phyloP scores from a whole-genome alignment of 2,888 invertebrate species.

The Atrina japonica region DNA sequence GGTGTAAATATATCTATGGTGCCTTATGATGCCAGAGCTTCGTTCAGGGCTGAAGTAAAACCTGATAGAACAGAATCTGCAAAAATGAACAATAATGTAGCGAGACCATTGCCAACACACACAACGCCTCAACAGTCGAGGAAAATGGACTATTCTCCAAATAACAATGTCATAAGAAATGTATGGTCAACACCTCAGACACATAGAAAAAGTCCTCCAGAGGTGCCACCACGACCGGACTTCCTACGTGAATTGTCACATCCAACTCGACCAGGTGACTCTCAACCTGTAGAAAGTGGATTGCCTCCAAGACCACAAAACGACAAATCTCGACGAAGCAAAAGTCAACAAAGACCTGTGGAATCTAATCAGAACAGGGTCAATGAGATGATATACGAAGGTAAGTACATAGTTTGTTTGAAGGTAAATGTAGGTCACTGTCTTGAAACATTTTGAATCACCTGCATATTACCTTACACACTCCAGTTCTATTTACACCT shows the following conservation, averaged over 20 bases:
- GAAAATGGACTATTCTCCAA: not conserved
- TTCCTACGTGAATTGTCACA: conserved; percentile 15
- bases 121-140: not conserved
- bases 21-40: too few species aligned
- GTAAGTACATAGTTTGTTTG: too few species aligned
- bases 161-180: not conserved
- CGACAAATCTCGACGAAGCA: conserved; percentile 5
- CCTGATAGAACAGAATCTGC: too few species aligned
- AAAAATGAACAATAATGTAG: too few species aligned
- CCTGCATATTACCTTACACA: too few species aligned
- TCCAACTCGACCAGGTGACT: conserved; percentile 10
- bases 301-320: not conserved
- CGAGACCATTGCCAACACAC: too few species aligned
- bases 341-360: conserved; percentile 15
- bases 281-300: not conserved
- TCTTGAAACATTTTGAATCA: too few species aligned
- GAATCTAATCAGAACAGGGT: conserved; percentile 8
- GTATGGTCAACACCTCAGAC: conserved; percentile 3
- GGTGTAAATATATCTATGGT: too few species aligned
- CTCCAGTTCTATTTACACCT: too few species aligned
- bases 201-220: not conserved
- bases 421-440: too few species aligned
- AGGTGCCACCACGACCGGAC: not conserved
- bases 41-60: too few species aligned
- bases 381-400: conserved; percentile 3